Evolutionary conservation across 2,113 vertebrate species (phyloP).

Genomic region (Pardalotus punctatus): DNA sequence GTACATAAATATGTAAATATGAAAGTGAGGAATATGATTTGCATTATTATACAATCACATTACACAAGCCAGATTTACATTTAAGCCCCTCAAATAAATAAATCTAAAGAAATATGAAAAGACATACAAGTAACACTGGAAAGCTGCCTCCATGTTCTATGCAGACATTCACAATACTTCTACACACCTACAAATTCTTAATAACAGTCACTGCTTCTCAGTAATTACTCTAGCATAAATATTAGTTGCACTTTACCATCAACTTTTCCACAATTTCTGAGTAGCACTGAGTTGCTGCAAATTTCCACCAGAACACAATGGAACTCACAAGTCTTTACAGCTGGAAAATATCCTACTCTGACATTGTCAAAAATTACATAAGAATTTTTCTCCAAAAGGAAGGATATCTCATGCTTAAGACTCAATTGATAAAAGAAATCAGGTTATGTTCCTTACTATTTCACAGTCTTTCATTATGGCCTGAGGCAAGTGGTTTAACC

Average conservation of each 20-base stretch:
- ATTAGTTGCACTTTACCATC: not conserved
- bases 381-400: not conserved
- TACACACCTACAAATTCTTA: not conserved
- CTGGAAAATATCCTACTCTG: not conserved
- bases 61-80: not conserved
- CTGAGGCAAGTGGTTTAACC: constrained; percentile 28
- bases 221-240: not conserved
- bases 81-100: not conserved
- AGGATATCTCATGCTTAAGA: not conserved
- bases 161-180: not conserved
- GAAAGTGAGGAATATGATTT: not conserved
- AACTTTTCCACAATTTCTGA: not conserved
- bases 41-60: not conserved
- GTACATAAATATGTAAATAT: not conserved
- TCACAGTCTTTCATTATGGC: not conserved
- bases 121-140: not conserved
- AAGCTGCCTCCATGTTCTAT: not conserved
- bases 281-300: not conserved
- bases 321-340: not conserved
- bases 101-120: not conserved
- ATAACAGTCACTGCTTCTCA: not conserved
- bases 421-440: constrained; percentile 1
- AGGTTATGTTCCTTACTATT: not conserved
- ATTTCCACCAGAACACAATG: not conserved
- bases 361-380: not conserved